Base-by-base conservation (phyloP, 2,797 vertebrate species). In the Fistularia commersonii region DNA sequence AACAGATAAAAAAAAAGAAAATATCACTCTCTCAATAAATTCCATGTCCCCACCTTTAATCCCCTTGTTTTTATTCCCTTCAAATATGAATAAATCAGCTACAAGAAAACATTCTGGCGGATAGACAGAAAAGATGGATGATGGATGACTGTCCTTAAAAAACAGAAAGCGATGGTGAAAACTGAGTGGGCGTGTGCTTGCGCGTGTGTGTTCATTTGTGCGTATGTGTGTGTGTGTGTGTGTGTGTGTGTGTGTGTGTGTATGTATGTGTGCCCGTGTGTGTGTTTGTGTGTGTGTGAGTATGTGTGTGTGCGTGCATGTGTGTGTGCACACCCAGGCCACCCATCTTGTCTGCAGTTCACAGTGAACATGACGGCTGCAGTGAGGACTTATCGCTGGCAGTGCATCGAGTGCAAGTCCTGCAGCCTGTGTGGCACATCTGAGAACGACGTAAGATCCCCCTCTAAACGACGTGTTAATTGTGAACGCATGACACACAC, bases 351-450 rank as follows among this genome's bases (percentile, higher is more conserved):
- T 88, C 89, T 97, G 86, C 95, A 97, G 89, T 97, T 97, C 85
- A 97, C 94, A 11, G 92, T 95, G 83, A 97, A 97, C 80, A 97
- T 97, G 95, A 95, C 94, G 1, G 94, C 95, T 0, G 94, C 95
- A 0, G 94, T 96, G 80, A 89, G 94, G 79, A 96, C 94, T 57
- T 97, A 96, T 82, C 93, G 95, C 80, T 97, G 95, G 95, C 95
- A 97, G 83, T 97, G 95, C 85, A 97, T 97, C 44, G 95, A 97
- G 80, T 97, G 95, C 93, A 97, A 97, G 72, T 94, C 93, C 80
- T 97, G 95, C 92, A 97, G 93, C 81, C 88, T 97, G 59, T 97
- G 95, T 6, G 95, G 95, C 67, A 97, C 95, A 69, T 96, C 94
- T 0, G 95, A 97, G 89, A 97, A 97, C 3, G 95, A 97, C 68